Evolutionary conservation across 2,888 invertebrate genomes (phyloP).

Genomic region (Pseudolycoriella hygida): DNA sequence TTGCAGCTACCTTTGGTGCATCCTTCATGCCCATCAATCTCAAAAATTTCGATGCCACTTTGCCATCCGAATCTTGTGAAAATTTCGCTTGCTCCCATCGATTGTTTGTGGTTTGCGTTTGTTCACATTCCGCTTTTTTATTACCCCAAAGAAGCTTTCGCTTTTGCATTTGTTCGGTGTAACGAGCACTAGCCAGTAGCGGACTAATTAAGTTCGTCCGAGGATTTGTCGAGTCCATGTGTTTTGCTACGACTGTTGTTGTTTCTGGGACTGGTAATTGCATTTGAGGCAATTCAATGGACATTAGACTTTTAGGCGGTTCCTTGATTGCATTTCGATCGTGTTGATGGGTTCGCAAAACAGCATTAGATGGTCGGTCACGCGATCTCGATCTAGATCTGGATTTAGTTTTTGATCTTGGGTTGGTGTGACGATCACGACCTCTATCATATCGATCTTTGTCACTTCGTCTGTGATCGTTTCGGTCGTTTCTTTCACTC

Average conservation of each 20-base stretch:
- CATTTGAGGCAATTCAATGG: constrained; percentile 28
- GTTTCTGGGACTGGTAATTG: background rate
- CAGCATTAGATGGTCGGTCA: no score
- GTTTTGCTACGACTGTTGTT: background rate
- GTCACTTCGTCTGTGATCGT: constrained; percentile 10
- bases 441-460: constrained; percentile 20
- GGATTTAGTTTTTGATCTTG: constrained; percentile 11
- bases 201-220: constrained; percentile 30
- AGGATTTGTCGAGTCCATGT: background rate
- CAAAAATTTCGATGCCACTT: constrained; percentile 87
- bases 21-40: constrained; percentile 89
- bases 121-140: constrained; percentile 38
- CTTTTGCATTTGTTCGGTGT: constrained; percentile 80
- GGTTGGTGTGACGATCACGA: constrained; percentile 10
- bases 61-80: constrained; percentile 80
- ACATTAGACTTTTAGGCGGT: constrained; percentile 13
- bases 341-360: background rate
- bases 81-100: constrained; percentile 78
- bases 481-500: background rate
- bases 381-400: constrained; percentile 14
- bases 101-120: constrained; percentile 20
- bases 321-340: background rate
- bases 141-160: constrained; percentile 82
- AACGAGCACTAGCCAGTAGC: constrained; percentile 45
- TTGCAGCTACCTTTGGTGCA: constrained; percentile 13